phyloP scores from a whole-genome alignment of 92 coral and sea anemone genomes.

The Porites evermanni region DNA sequence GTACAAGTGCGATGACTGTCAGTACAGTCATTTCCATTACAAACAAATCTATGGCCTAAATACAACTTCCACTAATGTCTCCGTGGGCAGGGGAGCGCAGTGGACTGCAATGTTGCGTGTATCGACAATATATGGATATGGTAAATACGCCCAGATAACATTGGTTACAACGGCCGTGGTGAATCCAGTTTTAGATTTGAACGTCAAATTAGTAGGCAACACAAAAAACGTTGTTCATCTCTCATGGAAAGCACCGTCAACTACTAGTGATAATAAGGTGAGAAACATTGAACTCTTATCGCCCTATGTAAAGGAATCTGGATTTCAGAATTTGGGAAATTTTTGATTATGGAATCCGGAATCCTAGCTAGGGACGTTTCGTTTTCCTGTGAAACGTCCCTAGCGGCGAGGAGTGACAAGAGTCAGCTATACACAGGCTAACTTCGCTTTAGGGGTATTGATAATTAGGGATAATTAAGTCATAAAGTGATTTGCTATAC shows the following conservation, averaged over 20 bases:
- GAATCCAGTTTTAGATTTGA: background rate
- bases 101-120: background rate
- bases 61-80: background rate
- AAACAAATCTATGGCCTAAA: background rate
- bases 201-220: background rate
- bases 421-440: no score
- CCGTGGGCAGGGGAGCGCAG: background rate
- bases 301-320: no score
- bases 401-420: no score
- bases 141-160: background rate
- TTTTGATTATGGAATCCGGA: no score
- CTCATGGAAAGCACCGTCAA: background rate
- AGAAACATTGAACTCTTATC: no score
- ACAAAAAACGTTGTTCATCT: background rate
- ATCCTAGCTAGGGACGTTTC: no score
- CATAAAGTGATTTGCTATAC: no score
- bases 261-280: background rate
- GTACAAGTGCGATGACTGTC: conserved; percentile 45
- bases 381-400: no score
- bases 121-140: conserved; percentile 6
- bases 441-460: no score
- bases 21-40: background rate
- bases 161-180: background rate
- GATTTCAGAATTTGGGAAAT: no score
- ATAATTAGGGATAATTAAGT: no score